Base-by-base conservation (phyloP, 2,888 invertebrate genomes). In the Ectemnius cavifrons region DNA sequence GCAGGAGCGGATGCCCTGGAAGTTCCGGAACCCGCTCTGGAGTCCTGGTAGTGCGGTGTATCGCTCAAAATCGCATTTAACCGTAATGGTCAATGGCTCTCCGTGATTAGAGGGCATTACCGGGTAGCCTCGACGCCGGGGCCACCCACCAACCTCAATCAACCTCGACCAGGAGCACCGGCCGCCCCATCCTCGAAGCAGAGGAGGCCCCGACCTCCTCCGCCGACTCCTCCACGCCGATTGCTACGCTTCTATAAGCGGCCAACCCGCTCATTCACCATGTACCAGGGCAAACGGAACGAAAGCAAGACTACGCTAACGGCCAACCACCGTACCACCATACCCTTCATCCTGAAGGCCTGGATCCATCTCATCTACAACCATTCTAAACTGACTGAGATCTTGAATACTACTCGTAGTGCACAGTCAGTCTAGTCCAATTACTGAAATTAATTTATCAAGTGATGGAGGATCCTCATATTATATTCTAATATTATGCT, bases 111-210 rank as follows among this genome's bases (percentile, higher is more conserved):
- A 85, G 87, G 84, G 87, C 87, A 87, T 86, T 87, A 86, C 84
- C 83, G 81, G 84, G 79, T 76, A 82, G 80, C 78, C 63, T 83
- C 82, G 84, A 84, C 82, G 77, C 73, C 81, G 83, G 82, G 87
- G 85, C 89, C 89, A 88, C 89, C 87, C 89, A 89, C 88, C 85
- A 85, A 85, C 88, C 86, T 88, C 87, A 86, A 88, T 89, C 88
- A 89, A 87, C 85, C 83, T 62, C 71, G 58, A 73, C 69, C 78
- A 75, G 73, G 71, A 69, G 73, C 67, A 67, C 49, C 65, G 67
- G 67, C 58, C 75, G 59, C 58, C 59, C 56, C 73, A 60, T 63
- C 59, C 37, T 59, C 59, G 23, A 23, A 23, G 57, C 57, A 37
- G 37, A 47, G 23, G 3, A 23, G 23, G 3, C 23, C 23, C 58